Percentiles rank a stretch among this genome's conserved stretches.
phyloP scores from a whole-genome alignment of 2,113 vertebrate species.

The Arvicanthis niloticus region DNA sequence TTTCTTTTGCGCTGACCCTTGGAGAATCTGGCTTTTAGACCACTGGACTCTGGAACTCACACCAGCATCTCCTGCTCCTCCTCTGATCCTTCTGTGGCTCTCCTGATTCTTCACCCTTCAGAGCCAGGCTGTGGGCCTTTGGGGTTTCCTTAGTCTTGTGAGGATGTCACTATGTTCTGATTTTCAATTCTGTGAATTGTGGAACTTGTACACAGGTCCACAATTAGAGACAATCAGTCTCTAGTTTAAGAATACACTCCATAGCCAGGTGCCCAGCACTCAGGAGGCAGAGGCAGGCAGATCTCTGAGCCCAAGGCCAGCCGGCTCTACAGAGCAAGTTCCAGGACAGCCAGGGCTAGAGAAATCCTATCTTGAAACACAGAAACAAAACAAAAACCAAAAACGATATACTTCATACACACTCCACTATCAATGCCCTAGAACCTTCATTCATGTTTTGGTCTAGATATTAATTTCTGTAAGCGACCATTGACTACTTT shows the following conservation, averaged over 20 bases:
- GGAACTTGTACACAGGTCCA: background rate
- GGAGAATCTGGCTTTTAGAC: background rate
- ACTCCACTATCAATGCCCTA: background rate
- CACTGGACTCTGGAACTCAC: background rate
- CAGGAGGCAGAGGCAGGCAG: background rate
- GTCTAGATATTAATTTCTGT: background rate
- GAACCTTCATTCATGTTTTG: background rate
- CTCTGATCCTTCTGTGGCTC: too few relatives aligned
- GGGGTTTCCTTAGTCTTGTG: background rate
- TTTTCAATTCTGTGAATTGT: conserved; percentile 15
- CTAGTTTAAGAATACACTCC: background rate
- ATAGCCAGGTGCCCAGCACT: background rate
- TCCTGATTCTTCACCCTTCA: background rate
- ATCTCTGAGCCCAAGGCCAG: background rate
- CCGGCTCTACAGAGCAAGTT: background rate
- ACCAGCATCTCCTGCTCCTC: background rate
- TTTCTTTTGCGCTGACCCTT: background rate
- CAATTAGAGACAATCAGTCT: background rate
- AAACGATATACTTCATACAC: background rate
- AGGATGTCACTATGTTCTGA: background rate
- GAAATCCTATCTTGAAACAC: background rate
- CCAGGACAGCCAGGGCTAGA: background rate
- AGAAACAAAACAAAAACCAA: too few relatives aligned
- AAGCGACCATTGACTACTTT: background rate
- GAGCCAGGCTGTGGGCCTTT: background rate